Conservation (phyloP, 2,113 vertebrate species). For the Dolichallabes microphthalmus region DNA sequence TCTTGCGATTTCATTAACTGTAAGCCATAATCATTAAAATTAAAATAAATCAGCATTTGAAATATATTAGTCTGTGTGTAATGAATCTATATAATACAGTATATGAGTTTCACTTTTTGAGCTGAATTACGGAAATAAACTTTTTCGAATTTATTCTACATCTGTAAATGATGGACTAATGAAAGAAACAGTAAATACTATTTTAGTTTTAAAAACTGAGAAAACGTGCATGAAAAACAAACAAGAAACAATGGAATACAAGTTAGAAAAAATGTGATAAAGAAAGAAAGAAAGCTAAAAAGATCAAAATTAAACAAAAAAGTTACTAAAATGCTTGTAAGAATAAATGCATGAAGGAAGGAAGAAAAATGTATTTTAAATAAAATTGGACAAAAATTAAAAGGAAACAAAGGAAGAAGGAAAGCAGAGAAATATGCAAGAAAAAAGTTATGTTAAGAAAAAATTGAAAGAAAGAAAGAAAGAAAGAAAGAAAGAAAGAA, state of each 20-base stretch:
- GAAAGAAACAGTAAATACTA: background rate
- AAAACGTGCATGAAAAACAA: background rate
- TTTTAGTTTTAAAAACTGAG: background rate
- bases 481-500: background rate
- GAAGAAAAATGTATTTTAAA: background rate
- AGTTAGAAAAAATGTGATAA: background rate
- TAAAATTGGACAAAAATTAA: too few species aligned
- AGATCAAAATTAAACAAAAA: too few species aligned
- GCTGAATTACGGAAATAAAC: too few species aligned
- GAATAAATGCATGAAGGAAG: background rate
- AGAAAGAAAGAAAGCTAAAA: background rate
- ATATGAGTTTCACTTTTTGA: too few species aligned
- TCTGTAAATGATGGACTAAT: background rate
- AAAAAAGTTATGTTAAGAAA: background rate
- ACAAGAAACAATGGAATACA: background rate
- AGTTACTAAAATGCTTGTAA: too few species aligned
- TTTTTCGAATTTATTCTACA: too few species aligned
- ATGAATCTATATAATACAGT: too few species aligned
- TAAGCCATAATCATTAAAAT: too few species aligned
- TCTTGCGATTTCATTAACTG: too few species aligned
- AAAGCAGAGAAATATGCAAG: background rate
- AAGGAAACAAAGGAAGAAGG: background rate
- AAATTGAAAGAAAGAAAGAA: background rate
- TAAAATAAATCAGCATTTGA: too few species aligned
- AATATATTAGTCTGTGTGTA: too few species aligned